Percentiles rank a stretch among this genome's conserved stretches.
These are phyloP conservation scores for Heliothis peltigera DNA, from an alignment of 2,888 invertebrate genomes.

Conservation along the genomic window DNA sequence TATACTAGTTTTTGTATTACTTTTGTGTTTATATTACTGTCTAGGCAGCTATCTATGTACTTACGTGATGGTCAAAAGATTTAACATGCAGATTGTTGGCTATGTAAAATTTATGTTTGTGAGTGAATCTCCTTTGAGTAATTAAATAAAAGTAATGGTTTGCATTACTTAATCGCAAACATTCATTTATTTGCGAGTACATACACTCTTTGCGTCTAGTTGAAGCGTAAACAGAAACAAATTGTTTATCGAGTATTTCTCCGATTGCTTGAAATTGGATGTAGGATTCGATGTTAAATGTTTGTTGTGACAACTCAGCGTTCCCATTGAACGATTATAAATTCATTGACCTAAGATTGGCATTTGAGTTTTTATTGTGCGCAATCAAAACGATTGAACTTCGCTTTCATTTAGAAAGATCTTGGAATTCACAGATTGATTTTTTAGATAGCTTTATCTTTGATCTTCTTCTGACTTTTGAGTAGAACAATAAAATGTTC, in stretches of 20 bases:
- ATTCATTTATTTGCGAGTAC: slow-evolving; percentile 23
- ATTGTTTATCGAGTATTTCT: slow-evolving; percentile 48
- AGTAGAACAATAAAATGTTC: slow-evolving; percentile 46
- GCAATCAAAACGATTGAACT: slow-evolving; percentile 48
- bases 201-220: slow-evolving; percentile 30
- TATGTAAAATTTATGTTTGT: too few species aligned
- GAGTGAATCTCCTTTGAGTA: too few species aligned
- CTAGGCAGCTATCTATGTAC: slow-evolving; percentile 37
- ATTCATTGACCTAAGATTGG: slow-evolving; percentile 45
- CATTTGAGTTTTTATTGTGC: slow-evolving; percentile 44
- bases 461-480: slow-evolving; percentile 50
- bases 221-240: slow-evolving; percentile 36
- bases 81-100: slow-evolving; percentile 35
- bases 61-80: slow-evolving; percentile 36
- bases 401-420: slow-evolving; percentile 23
- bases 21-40: slow-evolving; percentile 41
- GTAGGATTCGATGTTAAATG: slow-evolving; percentile 43
- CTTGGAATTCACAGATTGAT: slow-evolving; percentile 29
- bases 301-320: slow-evolving; percentile 39
- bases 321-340: slow-evolving; percentile 51
- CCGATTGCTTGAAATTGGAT: slow-evolving; percentile 46
- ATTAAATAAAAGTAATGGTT: too few species aligned
- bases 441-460: slow-evolving; percentile 48
- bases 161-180: slow-evolving; percentile 22
- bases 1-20: too few species aligned